Percentiles rank a stretch among this genome's conserved stretches.
These are phyloP conservation scores for Rhorus exstirpatorius DNA, from an alignment of 2,888 invertebrate species.

Conservation along the genomic window DNA sequence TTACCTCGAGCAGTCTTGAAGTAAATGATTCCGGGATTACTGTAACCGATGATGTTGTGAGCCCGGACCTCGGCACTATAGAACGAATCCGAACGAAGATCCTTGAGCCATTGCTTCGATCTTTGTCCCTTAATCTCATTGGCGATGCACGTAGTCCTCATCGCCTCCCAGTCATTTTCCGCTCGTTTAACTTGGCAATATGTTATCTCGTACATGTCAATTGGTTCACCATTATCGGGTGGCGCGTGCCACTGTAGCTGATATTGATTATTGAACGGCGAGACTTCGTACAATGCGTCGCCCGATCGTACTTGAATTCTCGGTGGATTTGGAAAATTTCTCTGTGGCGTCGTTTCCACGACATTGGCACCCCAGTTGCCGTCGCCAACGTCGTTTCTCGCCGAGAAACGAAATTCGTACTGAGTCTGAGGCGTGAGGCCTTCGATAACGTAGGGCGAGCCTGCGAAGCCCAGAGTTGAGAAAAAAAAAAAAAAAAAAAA, in stretches of 20 bases:
- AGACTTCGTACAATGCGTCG: conserved; percentile 84
- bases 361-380: conserved; percentile 91
- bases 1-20: conserved; percentile 96
- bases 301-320: conserved; percentile 87
- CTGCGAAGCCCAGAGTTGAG: conserved; percentile 84
- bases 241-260: conserved; percentile 95
- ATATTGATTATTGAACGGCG: conserved; percentile 92
- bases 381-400: conserved; percentile 93
- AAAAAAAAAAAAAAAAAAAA: too few relatives aligned
- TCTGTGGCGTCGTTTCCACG: conserved; percentile 91
- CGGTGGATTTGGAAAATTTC: conserved; percentile 92
- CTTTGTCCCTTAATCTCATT: conserved; percentile 89
- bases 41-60: conserved; percentile 94
- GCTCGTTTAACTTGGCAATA: conserved; percentile 92
- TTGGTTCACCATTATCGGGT: conserved; percentile 95
- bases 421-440: conserved; percentile 91
- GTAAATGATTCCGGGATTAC: conserved; percentile 92
- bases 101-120: conserved; percentile 90
- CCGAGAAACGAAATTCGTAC: conserved; percentile 95
- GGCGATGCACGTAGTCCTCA: conserved; percentile 87
- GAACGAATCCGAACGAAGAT: conserved; percentile 92
- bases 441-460: conserved; percentile 93
- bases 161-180: conserved; percentile 89
- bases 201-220: conserved; percentile 93
- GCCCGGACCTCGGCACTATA: conserved; percentile 95